Conservation (phyloP, 2,113 vertebrate genomes). For the Odocoileus hemionus region DNA sequence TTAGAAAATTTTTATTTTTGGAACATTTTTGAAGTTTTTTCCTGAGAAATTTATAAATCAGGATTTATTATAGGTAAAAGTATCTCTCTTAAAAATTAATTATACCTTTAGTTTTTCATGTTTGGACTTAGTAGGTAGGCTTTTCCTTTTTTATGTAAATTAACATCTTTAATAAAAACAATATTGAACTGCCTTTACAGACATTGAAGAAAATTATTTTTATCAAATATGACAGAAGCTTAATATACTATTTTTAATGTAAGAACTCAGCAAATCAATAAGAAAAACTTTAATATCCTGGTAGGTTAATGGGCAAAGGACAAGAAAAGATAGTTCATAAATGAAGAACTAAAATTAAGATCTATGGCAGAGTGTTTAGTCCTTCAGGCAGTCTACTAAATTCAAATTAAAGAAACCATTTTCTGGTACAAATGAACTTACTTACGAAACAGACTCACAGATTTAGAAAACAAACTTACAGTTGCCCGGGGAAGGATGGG, state of each 20-base stretch:
- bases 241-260: background rate
- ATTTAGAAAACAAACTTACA: background rate
- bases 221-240: background rate
- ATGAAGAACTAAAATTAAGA: background rate
- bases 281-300: background rate
- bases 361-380: background rate
- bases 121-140: background rate
- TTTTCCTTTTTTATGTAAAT: background rate
- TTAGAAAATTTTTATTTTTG: background rate
- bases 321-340: background rate
- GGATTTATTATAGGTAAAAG: background rate
- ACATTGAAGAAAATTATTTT: background rate
- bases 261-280: background rate
- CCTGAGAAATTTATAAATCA: background rate
- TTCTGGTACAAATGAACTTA: background rate
- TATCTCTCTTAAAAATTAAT: background rate
- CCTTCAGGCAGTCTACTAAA: background rate
- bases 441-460: background rate
- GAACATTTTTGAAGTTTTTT: background rate
- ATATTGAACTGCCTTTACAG: background rate
- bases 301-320: background rate
- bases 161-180: background rate
- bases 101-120: conserved; percentile 9
- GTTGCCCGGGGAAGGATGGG: background rate
- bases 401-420: background rate